Evolutionary conservation across 2,113 vertebrate species (phyloP).

Genomic region (Dunckerocampus dactyliophorus): DNA sequence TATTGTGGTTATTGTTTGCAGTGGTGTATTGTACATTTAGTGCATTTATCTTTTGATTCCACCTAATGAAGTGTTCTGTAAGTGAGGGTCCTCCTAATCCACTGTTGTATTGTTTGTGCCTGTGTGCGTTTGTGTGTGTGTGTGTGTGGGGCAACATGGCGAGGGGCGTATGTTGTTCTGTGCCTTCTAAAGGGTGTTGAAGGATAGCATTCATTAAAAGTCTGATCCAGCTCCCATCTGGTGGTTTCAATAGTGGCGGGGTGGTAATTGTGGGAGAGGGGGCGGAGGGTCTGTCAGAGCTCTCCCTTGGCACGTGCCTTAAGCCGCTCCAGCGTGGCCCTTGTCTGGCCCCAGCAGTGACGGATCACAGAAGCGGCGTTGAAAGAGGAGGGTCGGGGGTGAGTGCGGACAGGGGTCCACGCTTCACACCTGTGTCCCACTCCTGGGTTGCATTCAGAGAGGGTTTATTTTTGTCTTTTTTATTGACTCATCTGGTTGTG

Average conservation of each 20-base stretch:
- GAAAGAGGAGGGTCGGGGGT: neutral
- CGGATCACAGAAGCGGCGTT: slow-evolving; percentile 39
- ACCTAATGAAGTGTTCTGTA: too few species aligned
- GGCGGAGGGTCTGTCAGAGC: slow-evolving; percentile 19
- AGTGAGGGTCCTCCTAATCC: too few species aligned
- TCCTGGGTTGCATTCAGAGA: slow-evolving; percentile 16
- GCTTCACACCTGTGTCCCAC: slow-evolving; percentile 63
- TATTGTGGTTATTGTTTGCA: too few species aligned
- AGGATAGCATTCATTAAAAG: slow-evolving; percentile 67
- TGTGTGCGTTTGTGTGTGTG: neutral
- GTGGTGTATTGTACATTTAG: too few species aligned
- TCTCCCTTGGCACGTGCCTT: slow-evolving; percentile 64
- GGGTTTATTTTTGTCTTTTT: slow-evolving; percentile 5
- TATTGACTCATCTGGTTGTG: neutral
- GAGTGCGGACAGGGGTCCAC: slow-evolving; percentile 16
- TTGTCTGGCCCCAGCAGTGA: slow-evolving; percentile 40
- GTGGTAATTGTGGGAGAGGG: slow-evolving; percentile 29
- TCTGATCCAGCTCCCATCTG: slow-evolving; percentile 70
- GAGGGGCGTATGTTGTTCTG: slow-evolving; percentile 28
- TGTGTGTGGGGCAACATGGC: slow-evolving; percentile 27
- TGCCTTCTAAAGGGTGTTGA: slow-evolving; percentile 33
- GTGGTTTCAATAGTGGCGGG: slow-evolving; percentile 58
- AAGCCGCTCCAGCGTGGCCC: slow-evolving; percentile 52
- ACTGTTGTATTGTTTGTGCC: neutral
- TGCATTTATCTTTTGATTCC: too few species aligned